Evolutionary conservation across 2,113 vertebrate genomes (phyloP), one percentile per base, ranked within the genome.

Genomic region (Suricata suricatta): DNA sequence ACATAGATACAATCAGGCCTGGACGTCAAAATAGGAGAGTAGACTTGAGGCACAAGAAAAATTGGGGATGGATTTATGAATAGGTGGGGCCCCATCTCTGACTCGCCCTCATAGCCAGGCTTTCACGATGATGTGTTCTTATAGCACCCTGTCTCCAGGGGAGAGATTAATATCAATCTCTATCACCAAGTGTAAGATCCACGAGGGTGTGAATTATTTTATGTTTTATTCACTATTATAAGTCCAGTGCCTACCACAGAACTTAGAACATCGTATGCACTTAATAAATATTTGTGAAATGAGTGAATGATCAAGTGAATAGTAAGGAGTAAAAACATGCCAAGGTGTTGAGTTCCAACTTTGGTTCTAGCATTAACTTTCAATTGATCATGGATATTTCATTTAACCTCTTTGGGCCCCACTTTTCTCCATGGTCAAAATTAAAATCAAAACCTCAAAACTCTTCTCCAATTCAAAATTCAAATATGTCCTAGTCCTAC

Each of bases 391-490:
- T 77, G 13, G 44, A 41, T 96, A 95, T 87, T 85, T 95, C 47
- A 31, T 63, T 93, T 83, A 90, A 93, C 31, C 7, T 93, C 69
- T 50, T 52, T 84, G 29, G 66, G 60, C 60, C 7, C 29, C 44
- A 54, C 41, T 93, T 95, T 92, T 50, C 41, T 79, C 72, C 29
- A 96, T 21, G 21, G 82, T 7, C 27, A 88, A 88, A 95, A 96
- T 93, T 57, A 41, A 93, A 86, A 95, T 31, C 0, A 0, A 76
- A 23, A 93, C 80, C 6, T 79, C 19, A 52, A 77, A 95, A 77
- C n/a, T 82, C 12, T 92, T 90, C 54, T 82, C 57, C 54, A 74
- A 14, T 54, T 94, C 82, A 93, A 93, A 85, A 76, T 86, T 91
- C 17, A 38, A 66, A 87, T 74, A 15, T 74, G 33, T 85, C 25